phyloP scores from a whole-genome alignment of 35 echinoderm and acorn worm species.

The Heliocidaris tuberculata region DNA sequence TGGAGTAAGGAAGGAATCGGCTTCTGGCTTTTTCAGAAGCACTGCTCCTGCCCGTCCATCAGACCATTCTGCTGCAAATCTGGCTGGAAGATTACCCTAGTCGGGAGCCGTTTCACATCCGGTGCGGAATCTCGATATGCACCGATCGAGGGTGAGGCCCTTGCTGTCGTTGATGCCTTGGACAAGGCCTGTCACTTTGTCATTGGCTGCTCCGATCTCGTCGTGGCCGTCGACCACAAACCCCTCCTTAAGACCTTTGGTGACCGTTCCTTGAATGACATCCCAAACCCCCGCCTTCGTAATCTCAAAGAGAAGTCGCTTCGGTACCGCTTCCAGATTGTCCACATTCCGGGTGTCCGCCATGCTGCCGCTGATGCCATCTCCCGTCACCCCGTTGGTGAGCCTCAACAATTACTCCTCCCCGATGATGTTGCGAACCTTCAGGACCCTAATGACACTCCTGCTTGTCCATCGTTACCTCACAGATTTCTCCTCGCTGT shows the following conservation, averaged over 20 bases:
- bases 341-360: slow-evolving; percentile 61
- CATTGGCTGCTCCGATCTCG: slow-evolving; percentile 61
- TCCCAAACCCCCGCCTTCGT: slow-evolving; percentile 60
- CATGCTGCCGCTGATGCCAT: slow-evolving; percentile 54
- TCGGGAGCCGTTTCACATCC: slow-evolving; percentile 30
- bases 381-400: slow-evolving; percentile 52
- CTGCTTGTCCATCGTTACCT: neutral
- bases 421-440: slow-evolving; percentile 5
- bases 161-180: slow-evolving; percentile 44
- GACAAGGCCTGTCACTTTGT: slow-evolving; percentile 66
- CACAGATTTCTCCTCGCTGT: neutral
- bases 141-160: slow-evolving; percentile 56
- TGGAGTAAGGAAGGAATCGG: slow-evolving; percentile 59
- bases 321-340: slow-evolving; percentile 53
- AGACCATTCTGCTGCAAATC: slow-evolving; percentile 57
- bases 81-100: slow-evolving; percentile 45
- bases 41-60: slow-evolving; percentile 51
- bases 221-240: slow-evolving; percentile 55
- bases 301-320: slow-evolving; percentile 33
- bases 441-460: neutral
- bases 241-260: slow-evolving; percentile 58
- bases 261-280: slow-evolving; percentile 55
- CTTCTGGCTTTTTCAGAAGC: slow-evolving; percentile 62
- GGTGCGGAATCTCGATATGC: slow-evolving; percentile 17
- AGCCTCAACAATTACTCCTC: slow-evolving; percentile 30